These are phyloP conservation scores for Andrena marginata DNA, from an alignment of 2,888 invertebrate species.

Conservation along the genomic window DNA sequence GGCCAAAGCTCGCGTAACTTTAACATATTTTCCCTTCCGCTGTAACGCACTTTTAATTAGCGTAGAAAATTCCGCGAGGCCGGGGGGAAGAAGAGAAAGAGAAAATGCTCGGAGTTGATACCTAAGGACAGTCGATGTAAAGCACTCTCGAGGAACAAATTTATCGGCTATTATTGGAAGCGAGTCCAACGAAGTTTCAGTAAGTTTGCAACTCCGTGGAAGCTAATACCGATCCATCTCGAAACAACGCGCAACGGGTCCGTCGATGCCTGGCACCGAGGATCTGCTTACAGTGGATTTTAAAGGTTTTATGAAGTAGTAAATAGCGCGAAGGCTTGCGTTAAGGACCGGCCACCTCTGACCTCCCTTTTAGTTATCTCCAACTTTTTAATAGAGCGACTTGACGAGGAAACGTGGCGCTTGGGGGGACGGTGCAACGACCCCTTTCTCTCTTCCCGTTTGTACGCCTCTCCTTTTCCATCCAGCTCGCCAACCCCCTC, in stretches of 20 bases:
- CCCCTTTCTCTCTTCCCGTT: constrained; percentile 39
- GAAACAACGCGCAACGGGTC: background rate
- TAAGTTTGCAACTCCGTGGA: constrained; percentile 22
- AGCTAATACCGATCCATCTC: constrained; percentile 22
- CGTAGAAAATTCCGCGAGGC: background rate
- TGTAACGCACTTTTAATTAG: constrained; percentile 28
- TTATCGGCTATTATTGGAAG: constrained; percentile 66
- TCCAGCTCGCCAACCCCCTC: background rate
- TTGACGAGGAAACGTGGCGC: constrained; percentile 36
- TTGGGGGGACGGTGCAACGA: constrained; percentile 55
- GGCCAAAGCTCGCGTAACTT: background rate
- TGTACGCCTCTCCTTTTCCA: constrained; percentile 21
- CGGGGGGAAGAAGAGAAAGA: background rate
- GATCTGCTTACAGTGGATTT: constrained; percentile 64
- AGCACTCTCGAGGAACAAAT: constrained; percentile 49
- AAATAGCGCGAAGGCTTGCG: constrained; percentile 72
- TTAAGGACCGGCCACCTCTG: constrained; percentile 66
- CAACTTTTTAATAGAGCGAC: constrained; percentile 80
- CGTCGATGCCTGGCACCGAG: constrained; percentile 33
- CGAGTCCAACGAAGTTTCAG: constrained; percentile 13
- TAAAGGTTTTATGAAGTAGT: constrained; percentile 76
- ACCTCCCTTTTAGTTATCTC: constrained; percentile 66
- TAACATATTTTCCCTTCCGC: constrained; percentile 6
- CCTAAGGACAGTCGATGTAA: background rate
- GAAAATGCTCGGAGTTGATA: constrained; percentile 12